A percentile compares a stretch with the other conserved stretches of the same genome.
These are phyloP conservation scores for Sarcophaga variegata DNA, from an alignment of 2,888 invertebrate genomes.

Conservation along the genomic window DNA sequence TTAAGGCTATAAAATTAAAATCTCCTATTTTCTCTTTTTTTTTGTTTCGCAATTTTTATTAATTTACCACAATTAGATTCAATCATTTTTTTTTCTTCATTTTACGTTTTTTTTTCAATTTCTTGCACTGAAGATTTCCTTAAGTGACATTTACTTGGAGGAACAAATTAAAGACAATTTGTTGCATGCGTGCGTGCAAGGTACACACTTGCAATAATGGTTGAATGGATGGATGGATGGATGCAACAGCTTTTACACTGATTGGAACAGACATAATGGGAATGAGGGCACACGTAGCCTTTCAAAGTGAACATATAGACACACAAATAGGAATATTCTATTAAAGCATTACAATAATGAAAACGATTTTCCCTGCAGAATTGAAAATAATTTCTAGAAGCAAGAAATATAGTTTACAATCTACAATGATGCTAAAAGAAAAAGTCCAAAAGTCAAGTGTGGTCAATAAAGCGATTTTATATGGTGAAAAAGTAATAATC, in stretches of 20 bases:
- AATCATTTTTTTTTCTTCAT: slow-evolving; percentile 54
- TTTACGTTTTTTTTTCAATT: slow-evolving; percentile 29
- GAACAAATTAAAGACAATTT: slow-evolving; percentile 69
- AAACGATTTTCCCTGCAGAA: slow-evolving; percentile 54
- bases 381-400: slow-evolving; percentile 45
- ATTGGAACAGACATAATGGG: slow-evolving; percentile 44
- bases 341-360: slow-evolving; percentile 36
- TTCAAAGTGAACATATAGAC: not conserved
- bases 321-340: slow-evolving; percentile 1
- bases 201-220: slow-evolving; percentile 32
- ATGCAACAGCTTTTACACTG: slow-evolving; percentile 18
- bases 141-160: slow-evolving; percentile 67
- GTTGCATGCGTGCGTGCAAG: slow-evolving; percentile 59
- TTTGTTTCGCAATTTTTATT: slow-evolving; percentile 41
- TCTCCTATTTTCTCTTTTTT: not conserved
- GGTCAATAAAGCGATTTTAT: not conserved
- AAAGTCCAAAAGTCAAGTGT: slow-evolving; percentile 22
- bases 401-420: slow-evolving; percentile 12
- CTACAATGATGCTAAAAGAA: slow-evolving; percentile 11
- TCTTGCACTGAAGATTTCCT: slow-evolving; percentile 63
- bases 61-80: slow-evolving; percentile 67
- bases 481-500: no score
- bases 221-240: slow-evolving; percentile 38
- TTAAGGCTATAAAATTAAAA: slow-evolving; percentile 18
- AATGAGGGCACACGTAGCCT: slow-evolving; percentile 61